Evolutionary conservation across 2,113 vertebrate genomes (phyloP).

Genomic region (Festucalex cinctus): DNA sequence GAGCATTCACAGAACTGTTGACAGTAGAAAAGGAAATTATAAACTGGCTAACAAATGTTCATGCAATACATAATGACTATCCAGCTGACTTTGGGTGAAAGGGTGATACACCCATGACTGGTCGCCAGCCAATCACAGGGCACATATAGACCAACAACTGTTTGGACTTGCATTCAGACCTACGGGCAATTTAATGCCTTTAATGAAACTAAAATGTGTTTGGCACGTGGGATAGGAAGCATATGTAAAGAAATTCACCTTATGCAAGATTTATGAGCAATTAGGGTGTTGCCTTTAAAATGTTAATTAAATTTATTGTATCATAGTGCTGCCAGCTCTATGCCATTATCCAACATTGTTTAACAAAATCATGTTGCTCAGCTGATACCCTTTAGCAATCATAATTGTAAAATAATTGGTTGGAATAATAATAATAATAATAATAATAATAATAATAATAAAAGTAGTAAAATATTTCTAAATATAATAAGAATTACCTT

Average conservation of each 20-base stretch:
- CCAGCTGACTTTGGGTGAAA: neutral
- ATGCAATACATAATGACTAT: neutral
- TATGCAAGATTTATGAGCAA: too few relatives aligned
- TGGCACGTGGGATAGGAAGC: neutral
- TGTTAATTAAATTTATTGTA: slow-evolving; percentile 35
- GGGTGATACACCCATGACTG: neutral
- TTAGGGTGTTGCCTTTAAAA: too few relatives aligned
- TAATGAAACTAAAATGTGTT: neutral
- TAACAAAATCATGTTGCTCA: slow-evolving; percentile 32
- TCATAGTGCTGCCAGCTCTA: slow-evolving; percentile 16
- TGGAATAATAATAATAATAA: too few relatives aligned
- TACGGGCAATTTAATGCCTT: neutral
- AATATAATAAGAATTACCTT: neutral
- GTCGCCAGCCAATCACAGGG: neutral
- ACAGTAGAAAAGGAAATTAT: neutral
- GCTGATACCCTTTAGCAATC: slow-evolving; percentile 27
- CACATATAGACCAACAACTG: neutral
- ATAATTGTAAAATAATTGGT: slow-evolving; percentile 1
- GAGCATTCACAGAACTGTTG: neutral
- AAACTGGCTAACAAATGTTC: neutral
- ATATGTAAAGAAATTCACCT: slow-evolving; percentile 5
- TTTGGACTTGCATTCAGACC: neutral
- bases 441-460: too few relatives aligned
- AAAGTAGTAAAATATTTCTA: too few relatives aligned
- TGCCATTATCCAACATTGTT: slow-evolving; percentile 23